phyloP scores from a whole-genome alignment of 1,140 invertebrate species.

The Spodoptera litura region DNA sequence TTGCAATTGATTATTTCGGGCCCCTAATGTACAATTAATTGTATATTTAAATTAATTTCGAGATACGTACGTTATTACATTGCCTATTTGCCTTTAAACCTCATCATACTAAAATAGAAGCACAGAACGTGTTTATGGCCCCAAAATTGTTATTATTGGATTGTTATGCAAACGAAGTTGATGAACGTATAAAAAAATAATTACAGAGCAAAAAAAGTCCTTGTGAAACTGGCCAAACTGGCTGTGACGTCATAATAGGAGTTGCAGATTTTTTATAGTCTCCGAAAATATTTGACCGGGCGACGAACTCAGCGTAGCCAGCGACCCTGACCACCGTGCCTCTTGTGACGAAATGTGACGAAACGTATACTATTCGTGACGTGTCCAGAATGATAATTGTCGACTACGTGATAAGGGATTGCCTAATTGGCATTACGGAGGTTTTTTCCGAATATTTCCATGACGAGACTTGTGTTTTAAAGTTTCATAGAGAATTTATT shows the following conservation, averaged over 20 bases:
- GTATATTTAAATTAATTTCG: neutral
- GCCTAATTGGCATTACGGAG: constrained; percentile 16
- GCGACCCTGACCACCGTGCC: constrained; percentile 63
- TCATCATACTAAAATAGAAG: constrained; percentile 27
- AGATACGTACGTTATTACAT: neutral
- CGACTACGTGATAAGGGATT: constrained; percentile 39
- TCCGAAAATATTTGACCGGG: constrained; percentile 74
- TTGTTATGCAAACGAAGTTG: constrained; percentile 45
- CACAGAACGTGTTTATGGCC: constrained; percentile 8
- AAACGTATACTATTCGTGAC: constrained; percentile 52
- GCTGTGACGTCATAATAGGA: constrained; percentile 67
- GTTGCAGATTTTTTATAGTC: constrained; percentile 67
- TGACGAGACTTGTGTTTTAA: neutral
- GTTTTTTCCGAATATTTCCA: neutral
- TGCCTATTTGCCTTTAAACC: neutral
- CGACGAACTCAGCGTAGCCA: constrained; percentile 63
- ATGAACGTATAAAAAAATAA: constrained; percentile 40
- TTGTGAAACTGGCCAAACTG: constrained; percentile 55
- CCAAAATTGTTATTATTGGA: constrained; percentile 39
- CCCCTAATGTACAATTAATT: neutral
- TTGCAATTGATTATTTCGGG: constrained; percentile 20
- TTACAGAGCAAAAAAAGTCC: constrained; percentile 54
- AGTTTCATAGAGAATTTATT: neutral
- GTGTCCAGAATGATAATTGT: constrained; percentile 48
- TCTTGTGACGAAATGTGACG: constrained; percentile 59